Percentiles rank a stretch among this genome's conserved stretches.
Evolutionary conservation across 2,113 vertebrate genomes (phyloP).

Genomic region (Capricornis sumatraensis): DNA sequence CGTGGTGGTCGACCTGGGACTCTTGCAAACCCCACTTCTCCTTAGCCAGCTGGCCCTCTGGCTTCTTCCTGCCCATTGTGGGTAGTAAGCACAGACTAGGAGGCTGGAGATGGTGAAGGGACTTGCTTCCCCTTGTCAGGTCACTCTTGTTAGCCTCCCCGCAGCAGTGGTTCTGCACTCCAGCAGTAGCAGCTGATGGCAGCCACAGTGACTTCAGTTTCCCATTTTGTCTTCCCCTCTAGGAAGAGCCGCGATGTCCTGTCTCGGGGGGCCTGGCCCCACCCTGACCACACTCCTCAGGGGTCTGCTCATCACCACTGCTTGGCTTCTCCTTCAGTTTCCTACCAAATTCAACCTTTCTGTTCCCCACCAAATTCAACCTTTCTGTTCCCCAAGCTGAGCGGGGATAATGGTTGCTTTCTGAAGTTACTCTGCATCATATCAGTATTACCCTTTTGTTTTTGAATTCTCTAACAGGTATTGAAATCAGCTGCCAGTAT

Average conservation of each 20-base stretch:
- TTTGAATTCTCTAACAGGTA: neutral
- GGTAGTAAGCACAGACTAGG: neutral
- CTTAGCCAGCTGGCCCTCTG: neutral
- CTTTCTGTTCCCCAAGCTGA: neutral
- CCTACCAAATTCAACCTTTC: neutral
- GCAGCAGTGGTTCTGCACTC: accelerated
- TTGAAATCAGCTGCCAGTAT: neutral
- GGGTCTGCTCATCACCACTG: neutral
- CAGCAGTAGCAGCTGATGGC: neutral
- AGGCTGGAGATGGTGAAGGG: neutral
- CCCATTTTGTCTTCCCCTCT: neutral
- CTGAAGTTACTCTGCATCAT: neutral
- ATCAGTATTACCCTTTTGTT: neutral
- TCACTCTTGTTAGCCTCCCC: neutral
- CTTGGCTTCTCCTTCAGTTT: neutral
- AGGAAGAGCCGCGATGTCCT: neutral
- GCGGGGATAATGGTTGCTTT: neutral
- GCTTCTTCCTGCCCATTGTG: accelerated
- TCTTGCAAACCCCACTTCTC: neutral
- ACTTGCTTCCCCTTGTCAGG: neutral
- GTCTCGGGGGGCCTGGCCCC: accelerated
- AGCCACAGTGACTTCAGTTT: too few species aligned
- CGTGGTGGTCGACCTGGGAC: accelerated
- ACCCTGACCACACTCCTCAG: neutral
- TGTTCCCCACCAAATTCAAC: too few species aligned